Evolutionary conservation across 2,888 invertebrate species (phyloP).

Genomic region (Chirona hameri): DNA sequence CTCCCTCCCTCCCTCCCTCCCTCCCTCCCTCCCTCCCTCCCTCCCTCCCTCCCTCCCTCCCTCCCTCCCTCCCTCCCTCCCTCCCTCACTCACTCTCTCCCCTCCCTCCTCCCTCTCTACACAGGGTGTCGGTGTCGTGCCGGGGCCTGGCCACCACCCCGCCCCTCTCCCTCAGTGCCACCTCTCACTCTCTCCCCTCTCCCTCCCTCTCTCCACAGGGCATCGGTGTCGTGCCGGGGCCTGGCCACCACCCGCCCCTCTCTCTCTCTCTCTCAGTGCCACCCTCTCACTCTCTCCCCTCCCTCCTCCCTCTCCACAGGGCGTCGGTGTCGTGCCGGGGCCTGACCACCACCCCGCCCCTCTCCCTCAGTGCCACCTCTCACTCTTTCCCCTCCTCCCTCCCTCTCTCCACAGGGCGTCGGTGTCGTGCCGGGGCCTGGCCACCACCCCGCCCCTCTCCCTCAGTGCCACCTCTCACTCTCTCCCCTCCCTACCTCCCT

Average conservation of each 20-base stretch:
- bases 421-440: background rate
- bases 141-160: background rate
- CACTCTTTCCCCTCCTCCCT: background rate
- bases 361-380: background rate
- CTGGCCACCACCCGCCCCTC: no score
- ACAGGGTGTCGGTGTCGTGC: background rate
- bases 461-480: no score
- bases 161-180: background rate
- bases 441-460: background rate
- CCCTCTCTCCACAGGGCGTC: background rate
- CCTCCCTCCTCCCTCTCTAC: background rate
- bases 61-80: no score
- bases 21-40: background rate
- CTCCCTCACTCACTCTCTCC: background rate
- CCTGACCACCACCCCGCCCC: background rate
- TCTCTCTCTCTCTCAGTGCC: no score
- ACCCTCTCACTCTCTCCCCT: background rate
- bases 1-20: background rate
- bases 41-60: background rate
- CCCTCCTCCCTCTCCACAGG: background rate
- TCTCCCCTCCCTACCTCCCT: background rate
- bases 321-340: background rate
- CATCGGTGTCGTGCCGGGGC: no score
- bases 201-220: no score
- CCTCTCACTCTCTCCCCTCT: no score